A percentile compares a stretch with the other conserved stretches of the same genome.
phyloP scores from a whole-genome alignment of 1,140 invertebrate species.

The Nixonia krombeini region DNA sequence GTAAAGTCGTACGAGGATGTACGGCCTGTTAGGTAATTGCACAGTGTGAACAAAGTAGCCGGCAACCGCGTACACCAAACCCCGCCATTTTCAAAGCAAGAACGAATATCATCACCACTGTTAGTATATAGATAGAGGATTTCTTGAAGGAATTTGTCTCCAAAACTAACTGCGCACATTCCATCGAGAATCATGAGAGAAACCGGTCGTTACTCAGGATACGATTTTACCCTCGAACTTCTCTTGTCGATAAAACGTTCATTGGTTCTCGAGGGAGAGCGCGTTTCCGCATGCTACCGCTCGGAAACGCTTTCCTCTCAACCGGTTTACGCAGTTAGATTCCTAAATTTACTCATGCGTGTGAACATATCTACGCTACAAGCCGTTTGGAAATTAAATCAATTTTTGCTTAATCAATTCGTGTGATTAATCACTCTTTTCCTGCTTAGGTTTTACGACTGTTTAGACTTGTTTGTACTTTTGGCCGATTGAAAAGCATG shows the following conservation, averaged over 20 bases:
- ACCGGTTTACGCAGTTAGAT: constrained; percentile 32
- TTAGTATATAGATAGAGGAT: constrained; percentile 52
- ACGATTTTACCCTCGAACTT: background rate
- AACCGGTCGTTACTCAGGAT: background rate
- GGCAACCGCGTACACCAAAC: constrained; percentile 72
- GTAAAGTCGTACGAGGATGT: constrained; percentile 44
- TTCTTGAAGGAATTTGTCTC: constrained; percentile 40
- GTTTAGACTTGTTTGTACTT: constrained; percentile 1
- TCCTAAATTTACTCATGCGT: constrained; percentile 37
- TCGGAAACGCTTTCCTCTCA: constrained; percentile 32
- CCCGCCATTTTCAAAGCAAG: constrained; percentile 63
- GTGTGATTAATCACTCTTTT: too few relatives aligned
- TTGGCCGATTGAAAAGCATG: background rate
- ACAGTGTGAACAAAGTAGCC: constrained; percentile 66
- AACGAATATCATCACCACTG: constrained; percentile 63
- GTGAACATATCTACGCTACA: constrained; percentile 39
- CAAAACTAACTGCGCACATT: constrained; percentile 6
- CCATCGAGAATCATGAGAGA: constrained; percentile 30
- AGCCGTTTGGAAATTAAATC: constrained; percentile 23
- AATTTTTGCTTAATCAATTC: too few relatives aligned
- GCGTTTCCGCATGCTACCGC: constrained; percentile 8
- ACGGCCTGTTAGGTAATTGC: constrained; percentile 27
- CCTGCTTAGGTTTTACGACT: constrained; percentile 6
- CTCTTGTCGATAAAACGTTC: too few relatives aligned
- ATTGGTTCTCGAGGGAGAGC: background rate